Percentiles rank a stretch among this genome's conserved stretches.
phyloP scores from a whole-genome alignment of 2,797 vertebrate species.

The Cetoscarus ocellatus region DNA sequence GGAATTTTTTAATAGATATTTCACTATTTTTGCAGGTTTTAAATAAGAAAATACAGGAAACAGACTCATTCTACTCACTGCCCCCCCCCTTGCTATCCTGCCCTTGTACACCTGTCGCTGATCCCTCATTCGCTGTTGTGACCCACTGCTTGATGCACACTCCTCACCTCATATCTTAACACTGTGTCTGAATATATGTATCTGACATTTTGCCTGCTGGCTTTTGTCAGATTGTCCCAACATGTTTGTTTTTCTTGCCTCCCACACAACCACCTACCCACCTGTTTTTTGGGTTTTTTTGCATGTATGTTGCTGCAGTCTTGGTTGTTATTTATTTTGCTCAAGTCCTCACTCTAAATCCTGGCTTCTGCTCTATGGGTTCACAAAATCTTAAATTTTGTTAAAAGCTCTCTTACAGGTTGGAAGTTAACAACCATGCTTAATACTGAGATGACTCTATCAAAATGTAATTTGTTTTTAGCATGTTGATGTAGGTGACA shows the following conservation, averaged over 20 bases:
- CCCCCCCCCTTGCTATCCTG: neutral
- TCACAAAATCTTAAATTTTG: neutral
- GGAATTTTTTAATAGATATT: no score
- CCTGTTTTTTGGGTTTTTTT: neutral
- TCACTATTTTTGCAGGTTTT: neutral
- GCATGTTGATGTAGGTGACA: slow-evolving; percentile 10
- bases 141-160: slow-evolving; percentile 16
- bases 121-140: slow-evolving; percentile 4
- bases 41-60: neutral
- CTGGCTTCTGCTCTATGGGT: slow-evolving; percentile 13
- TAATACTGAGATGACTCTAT: slow-evolving; percentile 2
- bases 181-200: slow-evolving; percentile 10
- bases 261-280: neutral
- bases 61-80: no score
- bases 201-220: slow-evolving; percentile 26
- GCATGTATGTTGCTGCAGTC: neutral
- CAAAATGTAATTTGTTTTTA: slow-evolving; percentile 4
- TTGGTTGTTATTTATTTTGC: slow-evolving; percentile 3
- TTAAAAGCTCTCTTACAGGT: neutral
- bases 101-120: slow-evolving; percentile 17
- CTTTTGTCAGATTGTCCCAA: slow-evolving; percentile 29
- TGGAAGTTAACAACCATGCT: neutral
- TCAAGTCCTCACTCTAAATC: slow-evolving; percentile 1
- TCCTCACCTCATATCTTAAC: slow-evolving; percentile 20
- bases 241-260: neutral